Conservation (phyloP, 1,140 invertebrate species). For the Apis laboriosa region DNA sequence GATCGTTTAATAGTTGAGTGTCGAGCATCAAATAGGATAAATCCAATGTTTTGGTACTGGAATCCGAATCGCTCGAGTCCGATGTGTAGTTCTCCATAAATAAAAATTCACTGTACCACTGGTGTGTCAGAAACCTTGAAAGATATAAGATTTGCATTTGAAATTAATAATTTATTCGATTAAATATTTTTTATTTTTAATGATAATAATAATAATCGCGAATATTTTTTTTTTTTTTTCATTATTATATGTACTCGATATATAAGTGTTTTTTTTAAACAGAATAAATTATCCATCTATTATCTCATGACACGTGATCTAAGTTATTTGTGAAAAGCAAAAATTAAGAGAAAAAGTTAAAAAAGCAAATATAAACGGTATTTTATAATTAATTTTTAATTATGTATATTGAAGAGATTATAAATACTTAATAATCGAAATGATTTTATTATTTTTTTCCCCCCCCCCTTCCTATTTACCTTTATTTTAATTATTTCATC, state of each 20-base stretch:
- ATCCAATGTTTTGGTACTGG: constrained; percentile 85
- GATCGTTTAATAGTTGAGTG: constrained; percentile 81
- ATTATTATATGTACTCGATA: no score
- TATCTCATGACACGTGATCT: no score
- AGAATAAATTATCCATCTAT: not conserved
- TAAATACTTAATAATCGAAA: no score
- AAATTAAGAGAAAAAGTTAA: not conserved
- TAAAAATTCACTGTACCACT: no score
- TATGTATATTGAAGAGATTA: no score
- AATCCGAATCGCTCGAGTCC: constrained; percentile 90
- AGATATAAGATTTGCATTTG: not conserved
- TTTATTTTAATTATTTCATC: no score
- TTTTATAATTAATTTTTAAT: not conserved
- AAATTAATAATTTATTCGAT: not conserved
- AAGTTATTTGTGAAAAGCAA: not conserved
- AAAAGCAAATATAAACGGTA: not conserved
- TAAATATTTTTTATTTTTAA: no score
- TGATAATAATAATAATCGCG: no score
- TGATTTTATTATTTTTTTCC: no score
- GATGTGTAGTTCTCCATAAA: constrained; percentile 89
- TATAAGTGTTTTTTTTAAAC: not conserved
- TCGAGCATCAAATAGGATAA: constrained; percentile 86
- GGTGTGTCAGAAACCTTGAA: not conserved
- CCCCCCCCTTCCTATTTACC: no score
- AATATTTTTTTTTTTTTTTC: no score